These are phyloP conservation scores for Girardia tigrina DNA, from an alignment of 2,888 invertebrate genomes.

Conservation along the genomic window DNA sequence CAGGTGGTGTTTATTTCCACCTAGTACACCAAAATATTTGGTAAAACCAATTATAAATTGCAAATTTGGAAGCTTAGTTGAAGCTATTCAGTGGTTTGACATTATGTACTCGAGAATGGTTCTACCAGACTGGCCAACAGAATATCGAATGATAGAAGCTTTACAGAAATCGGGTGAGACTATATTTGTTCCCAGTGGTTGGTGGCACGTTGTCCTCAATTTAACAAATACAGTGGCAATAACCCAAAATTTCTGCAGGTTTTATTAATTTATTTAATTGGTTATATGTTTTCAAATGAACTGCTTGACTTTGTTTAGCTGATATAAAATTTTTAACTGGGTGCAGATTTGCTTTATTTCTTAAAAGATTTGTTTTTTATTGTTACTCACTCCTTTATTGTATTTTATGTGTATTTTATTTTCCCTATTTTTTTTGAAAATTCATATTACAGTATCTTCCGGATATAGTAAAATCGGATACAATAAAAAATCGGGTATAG, in stretches of 20 bases:
- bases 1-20: constrained; percentile 93
- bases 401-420: no score
- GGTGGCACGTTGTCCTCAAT: constrained; percentile 99
- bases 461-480: no score
- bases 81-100: constrained; percentile 94
- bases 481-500: no score
- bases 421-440: no score
- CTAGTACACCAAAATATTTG: constrained; percentile 80
- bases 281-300: no score
- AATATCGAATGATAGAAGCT: constrained; percentile 65
- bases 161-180: constrained; percentile 89
- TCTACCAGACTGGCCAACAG: constrained; percentile 71
- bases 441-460: no score
- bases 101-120: constrained; percentile 84
- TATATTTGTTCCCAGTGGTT: constrained; percentile 92
- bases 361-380: no score
- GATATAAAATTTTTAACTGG: no score
- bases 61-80: constrained; percentile 91
- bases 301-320: no score
- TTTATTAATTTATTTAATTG: no score
- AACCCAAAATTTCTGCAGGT: constrained; percentile 73
- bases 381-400: no score
- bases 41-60: constrained; percentile 75
- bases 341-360: no score
- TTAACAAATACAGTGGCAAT: constrained; percentile 87